Evolutionary conservation across 2,113 vertebrate species (phyloP), one percentile per base, ranked within the genome.

Genomic region (Hippocampus abdominalis): DNA sequence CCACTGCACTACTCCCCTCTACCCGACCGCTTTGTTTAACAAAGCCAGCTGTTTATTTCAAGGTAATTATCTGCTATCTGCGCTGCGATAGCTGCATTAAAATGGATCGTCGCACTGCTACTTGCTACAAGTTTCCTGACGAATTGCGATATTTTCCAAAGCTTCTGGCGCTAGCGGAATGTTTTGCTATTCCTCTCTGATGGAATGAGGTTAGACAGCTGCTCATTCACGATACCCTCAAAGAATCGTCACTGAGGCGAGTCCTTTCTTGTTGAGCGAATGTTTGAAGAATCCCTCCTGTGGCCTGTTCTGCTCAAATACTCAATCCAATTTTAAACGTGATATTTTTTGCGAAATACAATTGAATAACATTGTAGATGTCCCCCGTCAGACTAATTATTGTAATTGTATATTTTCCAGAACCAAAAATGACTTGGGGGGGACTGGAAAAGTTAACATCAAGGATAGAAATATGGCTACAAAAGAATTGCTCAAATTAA

Each of bases 131-230:
- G 25, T 59, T 8, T 66, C 46, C 9, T 27, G 25, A 36, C 39
- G 1, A 0, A 32, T 39, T 21, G 0, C 23, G 4, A 2, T 36
- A 6, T 48, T 49, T 66, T 72, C 53, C 42, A 54, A 27, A 53
- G 40, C 21, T 21, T 32, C 53, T 61, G 20, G 27, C 44, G 0
- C 48, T 16, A 29, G 56, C 53, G 48, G 10, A 5, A 13, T 42
- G 20, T 51, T 69, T 61, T 49, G 5, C 36, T 70, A 59, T 73
- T 46, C 44, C 40, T 4, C 16, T 61, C 54, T 46, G 36, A 42
- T 27, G 51, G 40, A 81, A 73, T 68, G 44, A 69, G 46, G 71
- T 77, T 53, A 8, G 27, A 62, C 76, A 54, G 66, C 46, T 59
- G 36, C 56, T 66, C 16, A 29, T 60, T 44, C 44, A 46, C 25